Percentiles rank a stretch among this genome's conserved stretches.
Conservation (phyloP, 2,888 invertebrate species). For the Scelioninae gen. 2 region DNA sequence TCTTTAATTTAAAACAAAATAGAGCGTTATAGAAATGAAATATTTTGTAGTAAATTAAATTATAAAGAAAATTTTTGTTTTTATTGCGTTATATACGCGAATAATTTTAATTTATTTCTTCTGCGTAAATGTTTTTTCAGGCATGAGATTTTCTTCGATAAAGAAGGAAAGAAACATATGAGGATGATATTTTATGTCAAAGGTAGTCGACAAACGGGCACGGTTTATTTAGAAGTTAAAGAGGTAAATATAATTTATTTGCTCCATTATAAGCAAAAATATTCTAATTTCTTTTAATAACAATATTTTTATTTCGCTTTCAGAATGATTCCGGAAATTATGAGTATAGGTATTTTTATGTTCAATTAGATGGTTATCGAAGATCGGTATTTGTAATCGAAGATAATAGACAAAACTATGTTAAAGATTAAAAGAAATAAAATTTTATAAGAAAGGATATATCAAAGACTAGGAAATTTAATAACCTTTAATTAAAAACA, state of each 20-base stretch:
- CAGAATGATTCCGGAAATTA: conserved; percentile 87
- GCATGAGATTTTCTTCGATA: conserved; percentile 81
- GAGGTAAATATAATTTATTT: conserved; percentile 78
- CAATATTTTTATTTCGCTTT: conserved; percentile 68
- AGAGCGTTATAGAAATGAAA: too few species aligned
- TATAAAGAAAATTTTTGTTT: too few species aligned
- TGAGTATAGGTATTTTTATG: conserved; percentile 88
- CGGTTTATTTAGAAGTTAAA: conserved; percentile 90
- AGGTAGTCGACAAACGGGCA: conserved; percentile 87
- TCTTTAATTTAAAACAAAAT: too few species aligned
- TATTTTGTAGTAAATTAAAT: too few species aligned
- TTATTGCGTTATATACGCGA: too few species aligned
- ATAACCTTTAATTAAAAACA: too few species aligned
- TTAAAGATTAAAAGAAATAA: too few species aligned
- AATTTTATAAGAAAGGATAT: too few species aligned
- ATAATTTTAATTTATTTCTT: too few species aligned
- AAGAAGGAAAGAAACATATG: conserved; percentile 87
- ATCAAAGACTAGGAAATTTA: too few species aligned
- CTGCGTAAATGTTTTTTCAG: conserved; percentile 71
- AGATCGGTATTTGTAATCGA: conserved; percentile 86
- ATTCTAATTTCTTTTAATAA: too few species aligned
- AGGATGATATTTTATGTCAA: conserved; percentile 94
- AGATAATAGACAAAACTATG: conserved; percentile 86
- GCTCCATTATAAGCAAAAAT: too few species aligned
- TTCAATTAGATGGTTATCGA: conserved; percentile 88